Conservation (phyloP, 2,888 invertebrate genomes). For the Pinctada fucata region DNA sequence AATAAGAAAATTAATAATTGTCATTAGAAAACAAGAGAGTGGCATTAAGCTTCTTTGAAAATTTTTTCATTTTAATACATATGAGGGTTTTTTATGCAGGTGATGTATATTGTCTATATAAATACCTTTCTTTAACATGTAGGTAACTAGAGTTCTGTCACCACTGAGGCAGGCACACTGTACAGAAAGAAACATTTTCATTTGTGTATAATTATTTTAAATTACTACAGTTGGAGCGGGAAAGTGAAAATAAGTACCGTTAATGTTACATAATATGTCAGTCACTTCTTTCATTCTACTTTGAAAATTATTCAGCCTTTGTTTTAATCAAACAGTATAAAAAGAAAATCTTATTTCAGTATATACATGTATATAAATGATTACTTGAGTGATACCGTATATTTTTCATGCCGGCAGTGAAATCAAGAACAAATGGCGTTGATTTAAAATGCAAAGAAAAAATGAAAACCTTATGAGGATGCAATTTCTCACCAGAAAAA, state of each 20-base stretch:
- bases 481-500: constrained; percentile 50
- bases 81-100: too few relatives aligned
- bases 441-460: too few relatives aligned
- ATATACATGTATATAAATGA: too few relatives aligned
- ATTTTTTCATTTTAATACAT: not conserved
- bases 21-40: not conserved
- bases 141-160: constrained; percentile 49
- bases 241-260: too few relatives aligned
- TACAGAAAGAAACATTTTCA: constrained; percentile 13
- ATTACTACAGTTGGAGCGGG: too few relatives aligned
- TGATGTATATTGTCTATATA: not conserved
- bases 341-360: not conserved
- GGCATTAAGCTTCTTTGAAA: not conserved
- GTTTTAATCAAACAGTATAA: too few relatives aligned
- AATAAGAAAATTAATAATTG: constrained; percentile 8
- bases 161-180: constrained; percentile 64
- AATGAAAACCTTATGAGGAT: too few relatives aligned
- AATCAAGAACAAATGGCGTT: too few relatives aligned
- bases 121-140: constrained; percentile 56
- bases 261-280: too few relatives aligned
- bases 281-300: too few relatives aligned
- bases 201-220: not conserved
- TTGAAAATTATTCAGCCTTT: too few relatives aligned
- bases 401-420: not conserved
- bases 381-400: not conserved